phyloP scores from a whole-genome alignment of 2,113 vertebrate genomes.

The Steatornis caripensis region DNA sequence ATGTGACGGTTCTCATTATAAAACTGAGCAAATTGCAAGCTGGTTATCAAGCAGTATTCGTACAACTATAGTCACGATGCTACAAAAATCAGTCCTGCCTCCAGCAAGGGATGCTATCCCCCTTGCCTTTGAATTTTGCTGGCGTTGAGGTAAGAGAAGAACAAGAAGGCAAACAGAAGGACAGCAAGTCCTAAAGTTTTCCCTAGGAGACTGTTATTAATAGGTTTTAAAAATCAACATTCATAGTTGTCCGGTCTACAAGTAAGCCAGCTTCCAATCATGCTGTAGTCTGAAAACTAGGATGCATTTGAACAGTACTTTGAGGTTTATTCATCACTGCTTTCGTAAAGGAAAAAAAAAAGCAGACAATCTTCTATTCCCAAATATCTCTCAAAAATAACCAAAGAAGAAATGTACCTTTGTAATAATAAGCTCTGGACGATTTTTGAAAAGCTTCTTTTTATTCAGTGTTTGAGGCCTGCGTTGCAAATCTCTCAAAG shows the following conservation, averaged over 20 bases:
- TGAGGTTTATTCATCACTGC: not conserved
- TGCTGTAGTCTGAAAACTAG: not conserved
- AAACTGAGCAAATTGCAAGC: not conserved
- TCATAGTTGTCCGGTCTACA: not conserved
- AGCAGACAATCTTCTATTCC: not conserved
- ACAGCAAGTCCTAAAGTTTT: not conserved
- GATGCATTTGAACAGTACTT: not conserved
- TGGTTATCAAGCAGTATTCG: not conserved
- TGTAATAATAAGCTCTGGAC: not conserved
- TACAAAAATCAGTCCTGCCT: not conserved
- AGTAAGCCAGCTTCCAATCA: not conserved
- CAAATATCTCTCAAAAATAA: not conserved
- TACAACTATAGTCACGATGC: not conserved
- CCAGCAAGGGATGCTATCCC: not conserved
- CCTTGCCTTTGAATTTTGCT: not conserved
- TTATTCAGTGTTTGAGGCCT: not conserved
- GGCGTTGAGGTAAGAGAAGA: not conserved
- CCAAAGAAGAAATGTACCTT: not conserved
- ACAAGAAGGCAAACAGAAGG: not conserved
- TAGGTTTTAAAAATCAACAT: not conserved
- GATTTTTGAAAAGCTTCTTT: not conserved
- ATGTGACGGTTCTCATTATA: not conserved
- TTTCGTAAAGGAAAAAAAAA: not conserved
- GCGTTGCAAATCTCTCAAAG: not conserved
- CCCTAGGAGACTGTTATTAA: not conserved